phyloP scores from a whole-genome alignment of 2,888 invertebrate species.

The Scaptomyza parva region DNA sequence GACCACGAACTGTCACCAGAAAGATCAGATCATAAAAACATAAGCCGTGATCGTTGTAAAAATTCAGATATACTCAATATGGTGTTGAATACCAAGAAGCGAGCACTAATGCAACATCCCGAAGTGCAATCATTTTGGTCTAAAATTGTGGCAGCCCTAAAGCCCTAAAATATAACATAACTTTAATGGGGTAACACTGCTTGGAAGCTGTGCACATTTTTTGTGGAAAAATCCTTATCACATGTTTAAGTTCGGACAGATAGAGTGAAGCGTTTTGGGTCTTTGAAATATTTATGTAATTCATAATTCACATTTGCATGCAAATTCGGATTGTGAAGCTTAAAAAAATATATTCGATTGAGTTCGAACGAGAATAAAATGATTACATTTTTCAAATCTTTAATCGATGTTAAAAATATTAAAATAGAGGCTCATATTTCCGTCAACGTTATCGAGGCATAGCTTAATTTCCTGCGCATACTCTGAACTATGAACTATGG shows the following conservation, averaged over 20 bases:
- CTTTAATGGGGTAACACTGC: conserved; percentile 12
- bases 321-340: no score
- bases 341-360: no score
- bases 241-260: no score
- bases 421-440: no score
- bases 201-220: not conserved
- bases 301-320: no score
- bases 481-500: conserved; percentile 18
- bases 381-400: no score
- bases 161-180: conserved; percentile 39
- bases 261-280: no score
- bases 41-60: conserved; percentile 77
- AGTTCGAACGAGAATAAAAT: no score
- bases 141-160: conserved; percentile 76
- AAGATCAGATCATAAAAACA: conserved; percentile 41
- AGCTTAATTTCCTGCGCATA: conserved; percentile 49
- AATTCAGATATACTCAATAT: conserved; percentile 81
- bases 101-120: conserved; percentile 78
- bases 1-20: conserved; percentile 61
- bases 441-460: not conserved
- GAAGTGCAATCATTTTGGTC: conserved; percentile 81
- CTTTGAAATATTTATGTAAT: no score
- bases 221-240: not conserved
- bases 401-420: no score
- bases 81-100: conserved; percentile 81